Base-by-base conservation (phyloP, 2,797 vertebrate genomes). In the Poeciliopsis turneri region DNA sequence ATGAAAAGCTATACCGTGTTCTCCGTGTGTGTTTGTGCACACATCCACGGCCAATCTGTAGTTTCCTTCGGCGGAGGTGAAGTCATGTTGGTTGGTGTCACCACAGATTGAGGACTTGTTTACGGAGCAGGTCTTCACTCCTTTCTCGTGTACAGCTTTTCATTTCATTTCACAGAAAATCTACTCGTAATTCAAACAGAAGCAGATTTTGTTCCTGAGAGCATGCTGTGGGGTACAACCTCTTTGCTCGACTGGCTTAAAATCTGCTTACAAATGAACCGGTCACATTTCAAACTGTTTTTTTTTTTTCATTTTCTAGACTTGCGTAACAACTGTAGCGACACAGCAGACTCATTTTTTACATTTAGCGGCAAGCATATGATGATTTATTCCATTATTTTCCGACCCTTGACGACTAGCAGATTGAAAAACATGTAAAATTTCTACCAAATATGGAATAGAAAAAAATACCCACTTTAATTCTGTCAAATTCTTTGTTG, bases 61-160 rank as follows among this genome's bases (percentile, higher is more conserved):
- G 85, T 92, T 87, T 93, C 87, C 87, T 94, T 87, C 84, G 82
- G 75, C 57, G 69, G 85, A 88, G 87, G 85, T 20, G 81, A 81
- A 80, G 76, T 61, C 59, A 0, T 30, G 53, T 28, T 74, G 82
- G 78, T 78, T 74, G 85, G 75, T 66, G 83, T 70, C 55, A 69
- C 11, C 59, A 74, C n/a, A 25, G 72, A 70, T 28, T 70, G 39
- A 36, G 73, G 75, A 64, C 80, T 79, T 93, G 93, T 93, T 82
- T 93, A 88, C 79, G 87, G 89, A 93, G 82, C 77, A 80, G 76
- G 83, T 79, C 82, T 43, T 70, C 28, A 61, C 13, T 16, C 12
- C 57, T 61, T 13, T 6, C 12, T 57, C 2, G 25, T 64, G 6
- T 33, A 9, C 30, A 64, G 30, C 11, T 30, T 59, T 28, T 59